Conservation (phyloP, 2,888 invertebrate species). For the Andrena hattorfiana region DNA sequence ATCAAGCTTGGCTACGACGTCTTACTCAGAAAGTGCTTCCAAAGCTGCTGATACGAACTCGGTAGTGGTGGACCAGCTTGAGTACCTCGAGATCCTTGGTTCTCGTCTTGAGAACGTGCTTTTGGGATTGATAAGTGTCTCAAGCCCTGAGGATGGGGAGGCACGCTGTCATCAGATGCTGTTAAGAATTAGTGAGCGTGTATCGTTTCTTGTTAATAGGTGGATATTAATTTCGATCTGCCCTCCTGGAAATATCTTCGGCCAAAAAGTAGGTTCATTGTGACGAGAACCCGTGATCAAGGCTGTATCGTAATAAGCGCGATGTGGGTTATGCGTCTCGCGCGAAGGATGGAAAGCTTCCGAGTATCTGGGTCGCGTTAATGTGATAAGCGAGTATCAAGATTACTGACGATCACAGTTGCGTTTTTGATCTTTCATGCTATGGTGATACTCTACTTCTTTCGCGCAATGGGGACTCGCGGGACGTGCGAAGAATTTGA, state of each 20-base stretch:
- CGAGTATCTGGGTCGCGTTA: conserved; percentile 48
- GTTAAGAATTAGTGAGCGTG: neutral
- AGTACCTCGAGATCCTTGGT: no score
- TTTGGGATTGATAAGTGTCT: no score
- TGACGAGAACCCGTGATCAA: conserved; percentile 39
- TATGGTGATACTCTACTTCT: neutral
- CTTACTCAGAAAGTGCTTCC: no score
- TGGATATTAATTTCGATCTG: conserved; percentile 46
- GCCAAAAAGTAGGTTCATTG: conserved; percentile 47
- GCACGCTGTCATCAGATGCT: neutral
- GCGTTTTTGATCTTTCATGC: neutral
- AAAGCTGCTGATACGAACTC: no score
- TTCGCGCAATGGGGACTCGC: neutral
- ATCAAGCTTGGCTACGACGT: no score
- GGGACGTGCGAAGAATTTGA: no score
- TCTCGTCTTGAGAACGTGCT: no score
- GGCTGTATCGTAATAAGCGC: conserved; percentile 26
- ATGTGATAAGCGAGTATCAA: conserved; percentile 27
- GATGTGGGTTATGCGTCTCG: conserved; percentile 36
- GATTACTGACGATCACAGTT: neutral
- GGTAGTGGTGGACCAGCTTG: no score
- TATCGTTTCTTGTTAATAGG: conserved; percentile 33
- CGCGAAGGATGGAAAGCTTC: conserved; percentile 44
- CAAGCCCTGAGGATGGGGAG: no score
- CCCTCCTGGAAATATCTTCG: conserved; percentile 16